A percentile compares a stretch with the other conserved stretches of the same genome.
Evolutionary conservation across 2,797 vertebrate genomes (phyloP).

Genomic region (Acipenser ruthenus): DNA sequence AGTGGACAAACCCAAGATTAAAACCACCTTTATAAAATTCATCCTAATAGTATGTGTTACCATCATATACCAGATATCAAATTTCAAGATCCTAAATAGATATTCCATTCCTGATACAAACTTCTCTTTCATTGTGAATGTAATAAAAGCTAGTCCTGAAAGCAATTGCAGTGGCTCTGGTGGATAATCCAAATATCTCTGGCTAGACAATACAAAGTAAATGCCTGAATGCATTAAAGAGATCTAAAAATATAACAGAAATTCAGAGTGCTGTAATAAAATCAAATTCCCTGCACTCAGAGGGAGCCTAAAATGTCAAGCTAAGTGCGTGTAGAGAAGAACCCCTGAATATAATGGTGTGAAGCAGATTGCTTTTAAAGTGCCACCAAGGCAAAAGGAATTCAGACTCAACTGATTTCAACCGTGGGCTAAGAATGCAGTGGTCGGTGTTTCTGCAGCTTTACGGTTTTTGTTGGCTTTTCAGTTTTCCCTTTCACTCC

Average conservation of each 20-base stretch:
- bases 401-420: too few species aligned
- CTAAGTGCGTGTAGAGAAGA: conserved; percentile 18
- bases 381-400: not conserved
- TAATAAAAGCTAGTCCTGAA: not conserved
- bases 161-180: not conserved
- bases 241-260: conserved; percentile 23
- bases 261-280: not conserved
- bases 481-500: not conserved
- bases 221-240: conserved; percentile 5
- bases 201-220: not conserved
- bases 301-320: conserved; percentile 19
- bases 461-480: not conserved
- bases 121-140: too few species aligned
- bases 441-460: not conserved
- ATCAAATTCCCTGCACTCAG: not conserved
- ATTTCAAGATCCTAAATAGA: too few species aligned
- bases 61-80: too few species aligned
- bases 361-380: not conserved
- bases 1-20: too few species aligned
- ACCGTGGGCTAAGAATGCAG: not conserved
- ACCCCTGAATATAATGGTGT: conserved; percentile 3
- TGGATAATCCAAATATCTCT: not conserved
- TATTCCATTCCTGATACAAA: too few species aligned
- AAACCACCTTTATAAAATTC: too few species aligned
- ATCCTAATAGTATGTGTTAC: too few species aligned